Percentiles rank a stretch among this genome's conserved stretches.
Conservation (phyloP, 2,888 invertebrate species). For the Tetragnatha montana region DNA sequence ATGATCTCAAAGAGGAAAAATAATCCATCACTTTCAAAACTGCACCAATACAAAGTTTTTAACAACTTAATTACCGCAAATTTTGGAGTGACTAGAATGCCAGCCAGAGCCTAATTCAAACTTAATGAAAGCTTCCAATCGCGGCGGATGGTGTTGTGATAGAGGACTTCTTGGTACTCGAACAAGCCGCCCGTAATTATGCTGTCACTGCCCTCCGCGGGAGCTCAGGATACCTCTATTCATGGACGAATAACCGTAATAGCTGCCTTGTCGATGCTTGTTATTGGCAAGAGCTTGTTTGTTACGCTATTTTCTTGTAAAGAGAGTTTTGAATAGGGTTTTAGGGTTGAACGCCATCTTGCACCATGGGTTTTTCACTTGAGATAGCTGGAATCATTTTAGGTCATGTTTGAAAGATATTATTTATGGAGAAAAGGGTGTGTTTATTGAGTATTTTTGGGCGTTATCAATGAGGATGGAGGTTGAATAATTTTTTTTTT, state of each 20-base stretch:
- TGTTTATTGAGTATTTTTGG: too few relatives aligned
- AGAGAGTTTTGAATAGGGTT: too few relatives aligned
- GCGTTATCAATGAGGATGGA: too few relatives aligned
- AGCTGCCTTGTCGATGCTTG: not conserved
- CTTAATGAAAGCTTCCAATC: too few relatives aligned
- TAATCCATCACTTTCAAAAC: not conserved
- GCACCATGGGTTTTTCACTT: too few relatives aligned
- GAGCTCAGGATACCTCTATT: not conserved
- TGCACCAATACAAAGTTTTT: slow-evolving; percentile 33
- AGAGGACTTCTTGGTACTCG: slow-evolving; percentile 14
- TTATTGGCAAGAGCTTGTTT: not conserved
- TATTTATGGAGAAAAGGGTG: too few relatives aligned
- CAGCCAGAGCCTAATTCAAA: not conserved
- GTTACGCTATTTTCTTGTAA: too few relatives aligned
- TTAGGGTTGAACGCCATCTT: too few relatives aligned
- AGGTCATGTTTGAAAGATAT: too few relatives aligned
- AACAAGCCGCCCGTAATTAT: slow-evolving; percentile 24
- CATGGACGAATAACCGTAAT: not conserved
- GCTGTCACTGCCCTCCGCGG: slow-evolving; percentile 2
- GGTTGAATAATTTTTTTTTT: too few relatives aligned
- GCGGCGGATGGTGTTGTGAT: slow-evolving; percentile 20
- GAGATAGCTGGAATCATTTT: too few relatives aligned
- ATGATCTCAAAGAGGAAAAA: too few relatives aligned
- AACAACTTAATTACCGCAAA: slow-evolving; percentile 36
- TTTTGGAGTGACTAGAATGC: slow-evolving; percentile 7